These are phyloP conservation scores for Neogobius melanostomus DNA, from an alignment of 2,113 vertebrate genomes.

Conservation along the genomic window DNA sequence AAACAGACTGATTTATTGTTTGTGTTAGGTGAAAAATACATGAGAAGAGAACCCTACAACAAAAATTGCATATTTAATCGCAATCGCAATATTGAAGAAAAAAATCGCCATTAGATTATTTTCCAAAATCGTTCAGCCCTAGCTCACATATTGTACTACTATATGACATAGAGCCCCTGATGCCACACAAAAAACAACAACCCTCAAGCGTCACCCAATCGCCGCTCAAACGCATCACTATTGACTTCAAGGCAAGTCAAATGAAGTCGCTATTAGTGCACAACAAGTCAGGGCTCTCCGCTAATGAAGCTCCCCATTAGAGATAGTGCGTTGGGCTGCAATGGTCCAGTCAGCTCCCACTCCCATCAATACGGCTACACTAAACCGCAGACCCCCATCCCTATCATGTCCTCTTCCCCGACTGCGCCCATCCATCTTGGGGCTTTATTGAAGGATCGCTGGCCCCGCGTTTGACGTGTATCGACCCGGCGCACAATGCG, in stretches of 20 bases:
- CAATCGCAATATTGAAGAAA: too few species aligned
- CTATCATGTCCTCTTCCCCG: slow-evolving; percentile 14
- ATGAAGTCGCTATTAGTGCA: slow-evolving; percentile 3
- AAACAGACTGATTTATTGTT: too few species aligned
- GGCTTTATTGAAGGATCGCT: slow-evolving; percentile 17
- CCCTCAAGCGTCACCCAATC: not conserved
- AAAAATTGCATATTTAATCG: too few species aligned
- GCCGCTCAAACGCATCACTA: not conserved
- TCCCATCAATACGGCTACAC: slow-evolving; percentile 42
- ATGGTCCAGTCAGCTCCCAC: slow-evolving; percentile 7
- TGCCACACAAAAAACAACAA: too few species aligned
- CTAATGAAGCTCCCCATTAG: slow-evolving; percentile 10
- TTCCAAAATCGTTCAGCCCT: too few species aligned
- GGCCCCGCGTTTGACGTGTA: slow-evolving; percentile 30
- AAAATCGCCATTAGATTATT: too few species aligned
- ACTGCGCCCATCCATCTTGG: slow-evolving; percentile 19
- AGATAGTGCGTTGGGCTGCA: slow-evolving; percentile 5
- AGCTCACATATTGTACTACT: too few species aligned
- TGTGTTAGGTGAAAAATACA: too few species aligned
- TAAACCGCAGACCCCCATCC: slow-evolving; percentile 27
- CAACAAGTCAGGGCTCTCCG: not conserved
- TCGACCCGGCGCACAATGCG: slow-evolving; percentile 40
- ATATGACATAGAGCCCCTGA: too few species aligned
- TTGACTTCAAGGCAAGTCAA: not conserved
- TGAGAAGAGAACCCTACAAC: too few species aligned